Evolutionary conservation across 23 tunicate species (phyloP), one percentile per base, ranked within the genome.

Genomic region (Oikopleura vanhoeffeni): DNA sequence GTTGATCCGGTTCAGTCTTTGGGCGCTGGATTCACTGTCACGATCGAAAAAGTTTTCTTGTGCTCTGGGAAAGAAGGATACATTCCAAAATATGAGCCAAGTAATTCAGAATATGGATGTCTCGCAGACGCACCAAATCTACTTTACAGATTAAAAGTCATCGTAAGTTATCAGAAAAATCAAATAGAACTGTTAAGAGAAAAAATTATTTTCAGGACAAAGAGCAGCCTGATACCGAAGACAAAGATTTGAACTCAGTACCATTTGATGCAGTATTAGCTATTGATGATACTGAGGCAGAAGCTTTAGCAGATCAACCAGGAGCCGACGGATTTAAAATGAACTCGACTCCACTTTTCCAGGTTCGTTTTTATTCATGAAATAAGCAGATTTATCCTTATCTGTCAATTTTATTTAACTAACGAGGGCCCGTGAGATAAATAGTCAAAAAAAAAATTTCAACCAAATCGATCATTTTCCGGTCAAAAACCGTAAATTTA

Each of bases 291-390:
- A 85, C 87, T 0, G 94, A 89, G 67, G 89, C 98, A 57, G 40
- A 86, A 35, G 83, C 60, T 35, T 71, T 93, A 0, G 89, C 84
- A 34, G 83, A 85, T 57, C 98, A 90, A 57, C 84, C 98, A 18
- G 98, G 95, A 40, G 86, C 98, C n/a, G 98, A 93, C 77, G 98
- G 98, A 28, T 93, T 93, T 83, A 82, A 89, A 84, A 90, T 93
- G 95, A 89, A 87, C 40, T 93, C 98, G 1, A 84, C 88, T 40
- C 95, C 98, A 27, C 85, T 93, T 39, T 93, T 93, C 82, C 85
- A 93, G 85, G 98, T 93, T 85, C 79, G 92, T 87, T 67, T 41
- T n/a, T n/a, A n/a, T n/a, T n/a, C n/a, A n/a, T n/a, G n/a, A n/a
- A n/a, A n/a, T n/a, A n/a, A n/a, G 13, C n/a, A 83, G n/a, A 39